Evolutionary conservation across 2,797 vertebrate species (phyloP).

Genomic region (Cyclopterus lumpus): DNA sequence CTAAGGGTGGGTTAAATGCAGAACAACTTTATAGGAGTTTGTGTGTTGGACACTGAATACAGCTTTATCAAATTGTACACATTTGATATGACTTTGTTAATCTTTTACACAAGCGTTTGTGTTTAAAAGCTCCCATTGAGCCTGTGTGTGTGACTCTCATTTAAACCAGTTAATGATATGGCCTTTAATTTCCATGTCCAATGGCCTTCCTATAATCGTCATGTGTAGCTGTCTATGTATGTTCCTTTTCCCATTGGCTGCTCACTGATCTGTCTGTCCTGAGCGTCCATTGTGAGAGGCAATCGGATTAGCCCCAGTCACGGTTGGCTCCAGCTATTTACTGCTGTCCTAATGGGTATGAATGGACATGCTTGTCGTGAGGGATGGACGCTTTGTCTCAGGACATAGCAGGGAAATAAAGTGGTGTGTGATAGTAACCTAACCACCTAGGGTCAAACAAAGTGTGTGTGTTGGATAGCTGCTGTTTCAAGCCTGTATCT

Average conservation of each 20-base stretch:
- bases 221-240: slow-evolving; percentile 62
- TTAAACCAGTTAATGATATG: slow-evolving; percentile 71
- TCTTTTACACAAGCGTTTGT: slow-evolving; percentile 47
- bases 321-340: slow-evolving; percentile 69
- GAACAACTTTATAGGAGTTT: neutral
- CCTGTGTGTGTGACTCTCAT: slow-evolving; percentile 71
- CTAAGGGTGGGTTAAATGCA: too few relatives aligned
- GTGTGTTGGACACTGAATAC: slow-evolving; percentile 28
- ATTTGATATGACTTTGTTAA: slow-evolving; percentile 36
- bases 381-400: slow-evolving; percentile 52
- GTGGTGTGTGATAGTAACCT: slow-evolving; percentile 60
- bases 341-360: slow-evolving; percentile 63
- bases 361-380: slow-evolving; percentile 71
- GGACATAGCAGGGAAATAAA: slow-evolving; percentile 56
- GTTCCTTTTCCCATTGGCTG: slow-evolving; percentile 63
- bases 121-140: slow-evolving; percentile 45
- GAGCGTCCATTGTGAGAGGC: slow-evolving; percentile 77
- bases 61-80: slow-evolving; percentile 43
- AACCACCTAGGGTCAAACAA: slow-evolving; percentile 62
- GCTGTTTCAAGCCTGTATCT: slow-evolving; percentile 20
- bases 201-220: slow-evolving; percentile 53
- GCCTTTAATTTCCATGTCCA: slow-evolving; percentile 77
- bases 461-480: slow-evolving; percentile 44
- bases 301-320: slow-evolving; percentile 81
- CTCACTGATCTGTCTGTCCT: slow-evolving; percentile 62